phyloP scores from a whole-genome alignment of 2,888 invertebrate species.

The Phrixothrix hirtus region DNA sequence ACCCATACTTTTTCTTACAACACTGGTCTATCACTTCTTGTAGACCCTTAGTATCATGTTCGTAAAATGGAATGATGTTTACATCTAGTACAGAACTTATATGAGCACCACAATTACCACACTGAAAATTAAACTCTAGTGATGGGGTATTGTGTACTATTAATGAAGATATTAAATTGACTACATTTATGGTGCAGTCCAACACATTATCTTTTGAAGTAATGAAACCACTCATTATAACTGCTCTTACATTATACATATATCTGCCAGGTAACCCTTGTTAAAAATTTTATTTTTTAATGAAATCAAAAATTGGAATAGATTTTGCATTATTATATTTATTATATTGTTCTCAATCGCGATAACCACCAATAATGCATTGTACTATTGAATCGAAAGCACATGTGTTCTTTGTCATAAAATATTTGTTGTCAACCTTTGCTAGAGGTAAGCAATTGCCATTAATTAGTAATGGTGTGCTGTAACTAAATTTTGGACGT shows the following conservation, averaged over 20 bases:
- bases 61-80: no score
- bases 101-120: no score
- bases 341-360: not conserved
- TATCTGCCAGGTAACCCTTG: not conserved
- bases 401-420: not conserved
- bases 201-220: not conserved
- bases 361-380: slow-evolving; percentile 1
- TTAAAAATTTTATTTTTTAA: not conserved
- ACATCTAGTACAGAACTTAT: no score
- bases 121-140: not conserved
- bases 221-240: not conserved
- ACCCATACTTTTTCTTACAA: no score
- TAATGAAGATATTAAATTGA: not conserved
- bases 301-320: slow-evolving; percentile 1
- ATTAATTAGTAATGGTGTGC: no score
- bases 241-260: not conserved
- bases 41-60: no score
- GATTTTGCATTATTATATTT: no score
- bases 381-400: not conserved
- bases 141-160: not conserved
- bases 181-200: not conserved
- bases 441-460: no score
- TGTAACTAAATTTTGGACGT: no score
- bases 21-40: no score
- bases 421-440: not conserved